Evolutionary conservation across 2,113 vertebrate species (phyloP).

Genomic region (Nothobranchius kuhntae): DNA sequence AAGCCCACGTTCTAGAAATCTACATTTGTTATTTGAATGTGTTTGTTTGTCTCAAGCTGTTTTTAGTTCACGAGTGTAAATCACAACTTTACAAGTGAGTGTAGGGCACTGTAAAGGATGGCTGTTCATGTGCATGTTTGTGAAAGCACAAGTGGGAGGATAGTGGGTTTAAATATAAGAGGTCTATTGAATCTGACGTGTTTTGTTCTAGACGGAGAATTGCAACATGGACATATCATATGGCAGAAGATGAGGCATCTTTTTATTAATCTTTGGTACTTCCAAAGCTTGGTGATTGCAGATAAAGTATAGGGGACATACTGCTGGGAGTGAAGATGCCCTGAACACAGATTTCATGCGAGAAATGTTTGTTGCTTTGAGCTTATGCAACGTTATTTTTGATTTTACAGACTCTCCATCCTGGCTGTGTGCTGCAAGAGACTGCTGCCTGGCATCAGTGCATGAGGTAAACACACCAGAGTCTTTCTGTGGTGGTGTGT

Average conservation of each 20-base stretch:
- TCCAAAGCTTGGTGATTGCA: conserved; percentile 36
- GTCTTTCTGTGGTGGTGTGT: conserved; percentile 26
- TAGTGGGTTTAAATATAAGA: conserved; percentile 15
- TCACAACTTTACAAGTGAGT: conserved; percentile 67
- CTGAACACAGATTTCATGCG: conserved; percentile 47
- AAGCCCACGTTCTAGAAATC: conserved; percentile 40
- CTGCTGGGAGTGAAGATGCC: conserved; percentile 36
- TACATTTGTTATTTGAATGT: conserved; percentile 60
- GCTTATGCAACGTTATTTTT: conserved; percentile 71
- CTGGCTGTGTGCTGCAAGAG: conserved; percentile 41
- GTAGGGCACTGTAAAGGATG: conserved; percentile 37
- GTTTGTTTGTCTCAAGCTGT: conserved; percentile 72
- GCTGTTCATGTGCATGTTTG: conserved; percentile 46
- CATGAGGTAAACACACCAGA: conserved; percentile 60
- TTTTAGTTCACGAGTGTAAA: conserved; percentile 70
- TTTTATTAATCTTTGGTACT: conserved; percentile 9
- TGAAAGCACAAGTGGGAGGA: conserved; percentile 12
- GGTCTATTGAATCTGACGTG: conserved; percentile 18
- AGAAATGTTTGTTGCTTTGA: conserved; percentile 63
- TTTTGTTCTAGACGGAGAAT: conserved; percentile 20
- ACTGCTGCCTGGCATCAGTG: conserved; percentile 32
- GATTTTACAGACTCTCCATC: conserved; percentile 64
- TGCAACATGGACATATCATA: conserved; percentile 30
- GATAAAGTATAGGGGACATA: conserved; percentile 45
- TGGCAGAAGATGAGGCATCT: conserved; percentile 15